A percentile compares a stretch with the other conserved stretches of the same genome.
Evolutionary conservation across 2,888 invertebrate species (phyloP).

Genomic region (Aquatica leii): DNA sequence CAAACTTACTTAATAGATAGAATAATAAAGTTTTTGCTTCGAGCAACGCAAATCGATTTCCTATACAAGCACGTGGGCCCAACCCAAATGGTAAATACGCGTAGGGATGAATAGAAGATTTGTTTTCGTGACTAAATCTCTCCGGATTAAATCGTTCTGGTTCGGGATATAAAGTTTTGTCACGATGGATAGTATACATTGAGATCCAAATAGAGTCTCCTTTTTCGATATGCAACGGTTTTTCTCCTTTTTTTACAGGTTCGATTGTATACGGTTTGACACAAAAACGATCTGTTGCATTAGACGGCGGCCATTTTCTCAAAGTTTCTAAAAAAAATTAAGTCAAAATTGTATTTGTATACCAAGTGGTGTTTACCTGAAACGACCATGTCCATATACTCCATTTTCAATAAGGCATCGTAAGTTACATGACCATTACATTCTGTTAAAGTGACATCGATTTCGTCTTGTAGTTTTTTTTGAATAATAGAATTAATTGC

Average conservation of each 20-base stretch:
- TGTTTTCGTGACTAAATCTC: no score
- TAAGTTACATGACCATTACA: slow-evolving; percentile 60
- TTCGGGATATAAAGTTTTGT: slow-evolving; percentile 48
- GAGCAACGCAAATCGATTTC: slow-evolving; percentile 57
- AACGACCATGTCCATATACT: slow-evolving; percentile 68
- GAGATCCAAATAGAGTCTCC: slow-evolving; percentile 33
- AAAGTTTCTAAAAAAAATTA: slow-evolving; percentile 42
- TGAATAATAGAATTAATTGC: slow-evolving; percentile 67
- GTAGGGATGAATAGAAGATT: slow-evolving; percentile 55
- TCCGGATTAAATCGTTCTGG: no score
- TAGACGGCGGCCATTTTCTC: slow-evolving; percentile 48
- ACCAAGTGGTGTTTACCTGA: slow-evolving; percentile 52
- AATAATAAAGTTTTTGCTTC: slow-evolving; percentile 52
- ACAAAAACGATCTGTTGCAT: slow-evolving; percentile 42
- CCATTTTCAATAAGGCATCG: slow-evolving; percentile 63
- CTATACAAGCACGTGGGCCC: no score
- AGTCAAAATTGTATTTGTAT: neutral
- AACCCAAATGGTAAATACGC: slow-evolving; percentile 56
- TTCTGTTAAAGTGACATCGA: slow-evolving; percentile 46
- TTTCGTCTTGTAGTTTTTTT: slow-evolving; percentile 63
- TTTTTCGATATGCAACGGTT: neutral
- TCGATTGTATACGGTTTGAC: slow-evolving; percentile 44
- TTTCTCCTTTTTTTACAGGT: slow-evolving; percentile 26
- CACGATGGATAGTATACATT: slow-evolving; percentile 46
- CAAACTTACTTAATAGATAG: slow-evolving; percentile 46